Evolutionary conservation across 1,140 invertebrate species (phyloP).

Genomic region (Centruroides sculpturatus): DNA sequence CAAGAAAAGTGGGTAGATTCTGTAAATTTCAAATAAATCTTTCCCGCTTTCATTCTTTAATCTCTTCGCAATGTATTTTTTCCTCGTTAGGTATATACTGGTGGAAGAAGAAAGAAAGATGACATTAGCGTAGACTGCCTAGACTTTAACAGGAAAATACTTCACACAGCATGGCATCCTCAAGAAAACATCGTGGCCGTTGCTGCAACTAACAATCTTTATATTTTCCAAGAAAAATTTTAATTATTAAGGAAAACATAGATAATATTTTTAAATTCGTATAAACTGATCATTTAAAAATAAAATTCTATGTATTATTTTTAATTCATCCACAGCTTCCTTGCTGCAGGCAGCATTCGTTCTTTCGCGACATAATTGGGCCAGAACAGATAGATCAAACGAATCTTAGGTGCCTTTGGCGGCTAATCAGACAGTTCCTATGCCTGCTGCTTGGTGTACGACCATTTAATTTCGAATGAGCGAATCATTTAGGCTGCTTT

Average conservation of each 20-base stretch:
- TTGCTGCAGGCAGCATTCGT: too few species aligned
- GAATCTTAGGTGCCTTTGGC: too few species aligned
- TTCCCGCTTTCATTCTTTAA: neutral
- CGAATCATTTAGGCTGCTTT: too few species aligned
- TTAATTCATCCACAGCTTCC: too few species aligned
- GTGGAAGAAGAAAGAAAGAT: slow-evolving; percentile 94
- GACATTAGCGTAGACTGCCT: slow-evolving; percentile 97
- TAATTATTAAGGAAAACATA: neutral
- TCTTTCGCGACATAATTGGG: too few species aligned
- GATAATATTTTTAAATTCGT: too few species aligned
- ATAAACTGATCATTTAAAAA: too few species aligned
- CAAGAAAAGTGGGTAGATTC: slow-evolving; percentile 49
- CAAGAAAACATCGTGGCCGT: slow-evolving; percentile 86
- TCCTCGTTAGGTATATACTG: slow-evolving; percentile 53
- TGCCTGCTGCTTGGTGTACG: too few species aligned
- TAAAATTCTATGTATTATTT: too few species aligned
- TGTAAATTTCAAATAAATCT: slow-evolving; percentile 4
- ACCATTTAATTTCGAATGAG: too few species aligned
- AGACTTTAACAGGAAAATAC: slow-evolving; percentile 98
- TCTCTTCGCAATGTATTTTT: neutral
- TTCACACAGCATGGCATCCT: slow-evolving; percentile 94
- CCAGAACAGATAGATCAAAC: too few species aligned
- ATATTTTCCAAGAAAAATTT: slow-evolving; percentile 80
- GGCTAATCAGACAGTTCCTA: too few species aligned
- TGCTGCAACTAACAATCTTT: slow-evolving; percentile 98